Conservation (phyloP, 2,888 invertebrate species). For the Cistogaster globosa region DNA sequence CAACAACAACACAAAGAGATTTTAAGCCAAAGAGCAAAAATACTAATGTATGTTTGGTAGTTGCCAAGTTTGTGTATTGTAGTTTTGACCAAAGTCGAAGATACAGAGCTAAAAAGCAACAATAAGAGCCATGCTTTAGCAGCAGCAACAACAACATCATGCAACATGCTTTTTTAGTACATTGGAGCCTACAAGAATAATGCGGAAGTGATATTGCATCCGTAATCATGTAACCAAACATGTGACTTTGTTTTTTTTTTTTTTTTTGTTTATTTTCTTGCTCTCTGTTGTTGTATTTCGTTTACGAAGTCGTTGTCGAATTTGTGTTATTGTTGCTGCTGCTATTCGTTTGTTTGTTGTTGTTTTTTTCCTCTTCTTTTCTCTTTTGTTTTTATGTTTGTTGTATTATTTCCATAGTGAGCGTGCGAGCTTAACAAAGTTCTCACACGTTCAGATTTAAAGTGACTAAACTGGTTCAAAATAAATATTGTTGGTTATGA, state of each 20-base stretch:
- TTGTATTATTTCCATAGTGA: constrained; percentile 61
- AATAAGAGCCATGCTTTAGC: constrained; percentile 36
- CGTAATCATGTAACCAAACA: constrained; percentile 72
- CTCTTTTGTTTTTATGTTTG: constrained; percentile 35
- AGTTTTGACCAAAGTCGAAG: constrained; percentile 48
- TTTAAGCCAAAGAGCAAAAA: constrained; percentile 42
- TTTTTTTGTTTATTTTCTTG: constrained; percentile 10
- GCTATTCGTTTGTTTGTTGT: constrained; percentile 60
- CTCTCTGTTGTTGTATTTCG: constrained; percentile 46
- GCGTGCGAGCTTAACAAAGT: constrained; percentile 71
- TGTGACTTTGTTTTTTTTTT: constrained; percentile 67
- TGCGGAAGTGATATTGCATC: constrained; percentile 72
- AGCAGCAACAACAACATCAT: constrained; percentile 59
- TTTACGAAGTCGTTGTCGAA: constrained; percentile 35
- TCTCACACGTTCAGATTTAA: constrained; percentile 70
- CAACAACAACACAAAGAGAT: constrained; percentile 19
- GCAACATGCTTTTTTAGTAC: constrained; percentile 74
- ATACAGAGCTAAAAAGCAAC: constrained; percentile 26
- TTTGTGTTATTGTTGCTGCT: constrained; percentile 49
- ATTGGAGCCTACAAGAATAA: constrained; percentile 72
- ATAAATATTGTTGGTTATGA: constrained; percentile 64
- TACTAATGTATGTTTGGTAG: constrained; percentile 15
- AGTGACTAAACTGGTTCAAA: constrained; percentile 72
- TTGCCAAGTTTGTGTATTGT: not conserved
- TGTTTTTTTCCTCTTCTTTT: constrained; percentile 46